Evolutionary conservation across 2,888 invertebrate genomes (phyloP), one percentile per base, ranked within the genome.

Genomic region (Norana najaformis): DNA sequence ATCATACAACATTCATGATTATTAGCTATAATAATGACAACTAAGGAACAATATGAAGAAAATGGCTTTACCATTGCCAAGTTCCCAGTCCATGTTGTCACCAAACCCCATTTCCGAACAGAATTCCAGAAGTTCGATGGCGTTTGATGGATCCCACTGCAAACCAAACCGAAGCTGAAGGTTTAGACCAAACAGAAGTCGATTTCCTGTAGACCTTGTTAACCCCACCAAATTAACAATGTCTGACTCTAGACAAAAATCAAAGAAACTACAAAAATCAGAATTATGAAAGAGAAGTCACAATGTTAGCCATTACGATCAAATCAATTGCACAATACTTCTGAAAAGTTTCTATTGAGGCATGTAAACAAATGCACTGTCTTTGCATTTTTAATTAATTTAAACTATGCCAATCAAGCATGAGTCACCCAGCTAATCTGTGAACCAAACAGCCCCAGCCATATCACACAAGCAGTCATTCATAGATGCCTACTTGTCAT

Each of bases 121-220:
- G 94, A 96, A 97, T 36, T 96, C 94, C 88, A 97, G 95, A 37
- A 97, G 94, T 89, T 96, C 95, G 91, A 95, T 95, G 13, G 97
- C 97, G 95, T 97, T 97, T 37, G 95, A 94, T 41, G 96, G 95
- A 94, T 96, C 95, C 97, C 97, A 97, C 0, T 96, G 95, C 91
- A 96, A 95, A 30, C 93, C 92, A 90, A 85, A 95, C 91, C 97
- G 95, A 20, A 96, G 94, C 83, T 97, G 95, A 35, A 96, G 96
- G 95, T 97, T 97, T 23, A 97, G 95, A 93, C 96, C 96, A 94
- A 97, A 97, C 89, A 97, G 94, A 92, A 97, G 95, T 92, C 96
- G 96, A 89, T 96, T 93, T n/a, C 96, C 95, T 0, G 96, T 95
- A 35, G 83, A 83, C 36, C 47, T 89, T 20, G 92, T 90, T 88